Evolutionary conservation across 2,797 vertebrate genomes (phyloP).

Genomic region (Calcarius lapponicus): DNA sequence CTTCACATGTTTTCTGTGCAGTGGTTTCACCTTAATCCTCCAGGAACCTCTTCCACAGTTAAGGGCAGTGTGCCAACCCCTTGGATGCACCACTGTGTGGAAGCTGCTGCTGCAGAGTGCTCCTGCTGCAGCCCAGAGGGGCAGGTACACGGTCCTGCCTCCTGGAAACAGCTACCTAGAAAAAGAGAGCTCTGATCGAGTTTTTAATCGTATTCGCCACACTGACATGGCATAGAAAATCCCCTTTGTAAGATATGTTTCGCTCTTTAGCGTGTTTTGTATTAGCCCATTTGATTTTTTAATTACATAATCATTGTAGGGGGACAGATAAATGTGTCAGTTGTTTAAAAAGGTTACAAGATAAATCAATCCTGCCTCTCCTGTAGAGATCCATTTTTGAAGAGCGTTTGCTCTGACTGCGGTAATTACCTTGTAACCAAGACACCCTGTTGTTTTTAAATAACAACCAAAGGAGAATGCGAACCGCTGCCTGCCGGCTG

Average conservation of each 20-base stretch:
- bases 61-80: rapidly evolving
- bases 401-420: background rate
- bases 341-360: background rate
- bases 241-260: background rate
- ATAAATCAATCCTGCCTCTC: background rate
- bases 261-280: background rate
- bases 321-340: background rate
- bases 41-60: background rate
- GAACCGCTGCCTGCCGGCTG: background rate
- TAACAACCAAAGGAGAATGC: background rate
- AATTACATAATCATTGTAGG: background rate
- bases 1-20: background rate
- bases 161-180: background rate
- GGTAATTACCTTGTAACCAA: background rate
- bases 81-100: rapidly evolving
- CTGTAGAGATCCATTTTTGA: background rate
- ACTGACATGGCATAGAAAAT: background rate
- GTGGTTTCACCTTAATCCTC: background rate
- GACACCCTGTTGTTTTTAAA: slow-evolving; percentile 2
- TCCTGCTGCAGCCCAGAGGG: rapidly evolving
- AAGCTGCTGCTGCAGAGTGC: background rate
- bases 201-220: background rate
- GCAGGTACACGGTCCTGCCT: background rate
- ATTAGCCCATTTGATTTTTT: background rate
- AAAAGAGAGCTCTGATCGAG: background rate